These are phyloP conservation scores for Semnornis frantzii DNA, from an alignment of 2,113 vertebrate species.

Conservation along the genomic window DNA sequence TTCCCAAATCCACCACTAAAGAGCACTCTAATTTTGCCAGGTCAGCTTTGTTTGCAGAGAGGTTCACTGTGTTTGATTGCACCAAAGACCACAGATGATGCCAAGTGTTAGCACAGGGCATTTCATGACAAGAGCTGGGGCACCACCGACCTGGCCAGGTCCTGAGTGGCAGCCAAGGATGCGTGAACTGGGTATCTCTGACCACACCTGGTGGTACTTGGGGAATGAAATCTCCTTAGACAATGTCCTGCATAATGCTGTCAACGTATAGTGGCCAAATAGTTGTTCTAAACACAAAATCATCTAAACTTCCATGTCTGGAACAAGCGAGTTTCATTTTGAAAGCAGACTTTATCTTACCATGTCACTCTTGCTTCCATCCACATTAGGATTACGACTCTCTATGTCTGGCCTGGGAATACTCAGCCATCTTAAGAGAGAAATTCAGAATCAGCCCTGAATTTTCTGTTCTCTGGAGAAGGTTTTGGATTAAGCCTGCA, in stretches of 20 bases:
- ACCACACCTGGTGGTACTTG: not conserved
- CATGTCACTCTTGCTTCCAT: not conserved
- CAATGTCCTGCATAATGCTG: not conserved
- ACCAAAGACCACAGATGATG: not conserved
- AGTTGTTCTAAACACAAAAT: not conserved
- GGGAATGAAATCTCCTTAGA: not conserved
- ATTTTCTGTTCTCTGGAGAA: not conserved
- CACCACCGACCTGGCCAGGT: not conserved
- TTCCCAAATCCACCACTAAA: not conserved
- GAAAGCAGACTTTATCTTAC: rapidly evolving
- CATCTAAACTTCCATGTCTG: not conserved
- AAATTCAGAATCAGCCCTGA: not conserved
- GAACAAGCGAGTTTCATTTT: not conserved
- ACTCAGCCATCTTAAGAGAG: not conserved
- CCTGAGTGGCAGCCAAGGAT: rapidly evolving
- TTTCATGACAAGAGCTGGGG: not conserved
- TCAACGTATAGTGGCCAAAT: not conserved
- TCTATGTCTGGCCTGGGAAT: rapidly evolving
- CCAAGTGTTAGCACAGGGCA: not conserved
- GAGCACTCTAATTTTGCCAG: not conserved
- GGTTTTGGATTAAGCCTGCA: not conserved
- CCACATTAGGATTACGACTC: not conserved
- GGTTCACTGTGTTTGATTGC: not conserved
- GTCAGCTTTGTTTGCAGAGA: not conserved
- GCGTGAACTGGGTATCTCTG: not conserved